Percentiles rank a stretch among this genome's conserved stretches.
Evolutionary conservation across 30 jellyfish, hydroid and myxozoan species (phyloP).

Genomic region (Calvadosia cruxmelitensis): DNA sequence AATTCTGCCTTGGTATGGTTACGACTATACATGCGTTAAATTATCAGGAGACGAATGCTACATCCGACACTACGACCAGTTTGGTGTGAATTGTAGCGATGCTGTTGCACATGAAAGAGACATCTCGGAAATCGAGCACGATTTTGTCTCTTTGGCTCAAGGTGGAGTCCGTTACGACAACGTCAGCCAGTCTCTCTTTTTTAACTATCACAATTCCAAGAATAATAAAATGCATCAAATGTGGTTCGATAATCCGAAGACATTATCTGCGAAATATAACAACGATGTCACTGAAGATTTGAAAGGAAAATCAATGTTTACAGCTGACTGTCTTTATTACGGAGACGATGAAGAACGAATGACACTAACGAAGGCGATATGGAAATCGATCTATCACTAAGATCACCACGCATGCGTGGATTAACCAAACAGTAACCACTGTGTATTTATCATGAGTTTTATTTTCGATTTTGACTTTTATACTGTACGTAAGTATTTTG

Average conservation of each 20-base stretch:
- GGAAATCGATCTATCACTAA: conserved; percentile 39
- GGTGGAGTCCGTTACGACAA: conserved; percentile 50
- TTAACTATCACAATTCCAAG: conserved; percentile 32
- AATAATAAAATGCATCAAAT: conserved; percentile 18
- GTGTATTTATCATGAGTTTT: neutral
- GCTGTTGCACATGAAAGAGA: conserved; percentile 60
- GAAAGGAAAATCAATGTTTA: conserved; percentile 54
- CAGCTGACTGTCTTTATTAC: conserved; percentile 46
- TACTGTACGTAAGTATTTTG: no score
- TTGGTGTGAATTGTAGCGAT: conserved; percentile 68
- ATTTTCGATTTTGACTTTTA: no score
- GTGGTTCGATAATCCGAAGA: conserved; percentile 63
- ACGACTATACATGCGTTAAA: conserved; percentile 50
- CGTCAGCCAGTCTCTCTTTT: conserved; percentile 38
- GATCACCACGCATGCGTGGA: no score
- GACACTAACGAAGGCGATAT: conserved; percentile 35
- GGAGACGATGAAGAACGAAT: conserved; percentile 26
- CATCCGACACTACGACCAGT: conserved; percentile 29
- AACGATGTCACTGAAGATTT: conserved; percentile 38
- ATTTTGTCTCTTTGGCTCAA: conserved; percentile 31
- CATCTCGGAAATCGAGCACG: conserved; percentile 23
- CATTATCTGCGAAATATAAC: conserved; percentile 27
- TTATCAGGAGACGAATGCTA: conserved; percentile 18
- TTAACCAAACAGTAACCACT: no score
- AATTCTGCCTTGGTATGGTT: conserved; percentile 77